A percentile compares a stretch with the other conserved stretches of the same genome.
Conservation (phyloP, 2,113 vertebrate species). For the Neoarius graeffei region DNA sequence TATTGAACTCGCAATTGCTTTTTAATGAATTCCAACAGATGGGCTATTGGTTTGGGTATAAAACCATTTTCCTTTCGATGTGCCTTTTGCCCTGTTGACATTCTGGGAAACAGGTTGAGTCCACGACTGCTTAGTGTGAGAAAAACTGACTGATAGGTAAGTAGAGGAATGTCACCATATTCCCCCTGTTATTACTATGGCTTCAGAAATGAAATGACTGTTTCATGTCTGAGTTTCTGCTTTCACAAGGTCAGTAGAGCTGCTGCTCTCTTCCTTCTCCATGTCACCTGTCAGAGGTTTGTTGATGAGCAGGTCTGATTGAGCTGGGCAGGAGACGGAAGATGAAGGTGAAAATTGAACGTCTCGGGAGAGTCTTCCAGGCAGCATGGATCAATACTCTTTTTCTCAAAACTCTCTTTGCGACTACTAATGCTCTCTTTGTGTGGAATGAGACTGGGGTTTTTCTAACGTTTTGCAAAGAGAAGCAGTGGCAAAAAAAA, state of each 20-base stretch:
- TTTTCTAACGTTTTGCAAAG: not conserved
- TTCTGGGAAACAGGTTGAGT: slow-evolving; percentile 17
- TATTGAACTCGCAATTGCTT: slow-evolving; percentile 28
- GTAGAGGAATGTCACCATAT: not conserved
- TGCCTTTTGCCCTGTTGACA: slow-evolving; percentile 9
- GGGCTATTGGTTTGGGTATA: slow-evolving; percentile 16
- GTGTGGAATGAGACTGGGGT: not conserved
- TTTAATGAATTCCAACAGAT: slow-evolving; percentile 44
- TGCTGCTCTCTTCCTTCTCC: not conserved
- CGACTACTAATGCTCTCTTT: slow-evolving; percentile 31
- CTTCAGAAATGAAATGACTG: not conserved
- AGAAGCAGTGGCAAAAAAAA: too few species aligned
- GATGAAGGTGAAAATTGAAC: slow-evolving; percentile 51
- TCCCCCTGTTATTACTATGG: not conserved
- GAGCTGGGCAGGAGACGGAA: slow-evolving; percentile 39
- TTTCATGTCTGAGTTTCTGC: not conserved
- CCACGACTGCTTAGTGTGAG: slow-evolving; percentile 5
- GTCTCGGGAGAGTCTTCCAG: slow-evolving; percentile 43
- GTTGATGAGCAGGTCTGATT: slow-evolving; percentile 51
- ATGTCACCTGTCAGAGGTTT: slow-evolving; percentile 22
- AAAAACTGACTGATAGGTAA: not conserved
- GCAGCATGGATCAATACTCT: slow-evolving; percentile 44
- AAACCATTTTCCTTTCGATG: not conserved
- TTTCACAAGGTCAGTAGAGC: slow-evolving; percentile 32
- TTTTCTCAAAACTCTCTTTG: slow-evolving; percentile 44